Evolutionary conservation across 2,888 invertebrate species (phyloP), one percentile per base, ranked within the genome.

Genomic region (Monoplex corrugatus): DNA sequence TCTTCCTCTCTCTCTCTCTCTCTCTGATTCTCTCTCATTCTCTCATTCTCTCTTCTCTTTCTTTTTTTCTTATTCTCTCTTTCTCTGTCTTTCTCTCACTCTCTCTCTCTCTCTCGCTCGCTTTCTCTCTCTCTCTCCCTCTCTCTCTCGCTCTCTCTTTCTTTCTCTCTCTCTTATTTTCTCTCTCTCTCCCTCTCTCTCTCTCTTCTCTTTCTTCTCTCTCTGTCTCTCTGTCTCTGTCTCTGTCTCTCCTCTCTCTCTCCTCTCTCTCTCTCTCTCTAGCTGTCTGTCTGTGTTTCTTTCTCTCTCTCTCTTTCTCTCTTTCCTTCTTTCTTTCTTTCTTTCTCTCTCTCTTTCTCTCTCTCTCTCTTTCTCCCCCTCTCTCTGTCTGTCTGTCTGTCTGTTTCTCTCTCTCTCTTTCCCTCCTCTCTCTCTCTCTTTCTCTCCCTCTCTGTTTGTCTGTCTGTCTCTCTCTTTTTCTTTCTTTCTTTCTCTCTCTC

Each of bases 1-100:
- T 84, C 83, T 84, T 44, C 44, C 43, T 84, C 83, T 84, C 83
- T 84, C 43, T 84, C 83, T 84, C 35, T 82, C n/a, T 68, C 68
- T 50, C 19, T 50, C 19, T 50, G 50, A 50, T 13, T 50, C 13
- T 50, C 10, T 10, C 50, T 50, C 13, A 50, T 50, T 50, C 13
- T 50, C 13, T 10, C 19, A 50, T 10, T 32, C 35, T 75, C n/a
- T 75, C 75, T 75, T n/a, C 28, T 28, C 28, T 28, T 35, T 75
- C 16, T 8, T 75, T n/a, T 75, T 35, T 75, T 35, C 32, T 28
- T 28, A 16, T 35, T 75, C 75, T 75, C 75, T 75, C 75, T 28
- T 8, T 75, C 35, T 75, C 35, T 32, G n/a, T n/a, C n/a, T n/a
- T n/a, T n/a, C n/a, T n/a, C n/a, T n/a, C n/a, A n/a, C n/a, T n/a